These are phyloP conservation scores for Plecturocebus donacophilus DNA, from an alignment of 2,113 vertebrate species.

Conservation along the genomic window DNA sequence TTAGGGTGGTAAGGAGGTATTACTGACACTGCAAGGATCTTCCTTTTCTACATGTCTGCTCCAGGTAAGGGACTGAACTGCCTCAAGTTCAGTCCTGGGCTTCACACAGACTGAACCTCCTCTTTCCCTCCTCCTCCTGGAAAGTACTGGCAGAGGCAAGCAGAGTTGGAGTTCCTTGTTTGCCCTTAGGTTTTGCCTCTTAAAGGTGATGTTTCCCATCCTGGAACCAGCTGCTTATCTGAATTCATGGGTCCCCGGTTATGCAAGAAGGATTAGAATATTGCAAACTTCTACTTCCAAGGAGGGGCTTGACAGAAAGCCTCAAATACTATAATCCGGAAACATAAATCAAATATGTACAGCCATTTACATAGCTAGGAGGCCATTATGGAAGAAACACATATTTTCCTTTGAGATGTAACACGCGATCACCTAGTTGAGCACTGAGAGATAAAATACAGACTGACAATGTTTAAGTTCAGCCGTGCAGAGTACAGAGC, in stretches of 20 bases:
- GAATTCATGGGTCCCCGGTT: background rate
- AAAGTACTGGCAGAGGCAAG: background rate
- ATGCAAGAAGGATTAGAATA: slow-evolving; percentile 2
- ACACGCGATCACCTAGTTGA: background rate
- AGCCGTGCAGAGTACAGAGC: too few species aligned
- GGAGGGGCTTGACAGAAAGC: background rate
- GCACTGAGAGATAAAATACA: slow-evolving; percentile 19
- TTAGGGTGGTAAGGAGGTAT: background rate
- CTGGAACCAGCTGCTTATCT: background rate
- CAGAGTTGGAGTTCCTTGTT: background rate
- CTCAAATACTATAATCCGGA: slow-evolving; percentile 54
- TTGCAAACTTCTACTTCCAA: slow-evolving; percentile 26
- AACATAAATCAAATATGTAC: background rate
- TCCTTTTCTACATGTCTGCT: background rate
- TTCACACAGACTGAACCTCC: fast-evolving
- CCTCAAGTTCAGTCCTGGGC: background rate
- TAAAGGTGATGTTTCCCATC: background rate
- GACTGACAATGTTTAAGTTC: background rate
- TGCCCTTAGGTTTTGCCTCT: background rate
- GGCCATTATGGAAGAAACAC: slow-evolving; percentile 33
- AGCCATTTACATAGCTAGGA: slow-evolving; percentile 28
- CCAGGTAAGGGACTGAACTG: background rate
- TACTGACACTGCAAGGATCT: background rate
- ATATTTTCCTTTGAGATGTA: background rate
- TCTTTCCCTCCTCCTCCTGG: background rate